A percentile compares a stretch with the other conserved stretches of the same genome.
Conservation (phyloP, 2,113 vertebrate species). For the Vimba vimba region DNA sequence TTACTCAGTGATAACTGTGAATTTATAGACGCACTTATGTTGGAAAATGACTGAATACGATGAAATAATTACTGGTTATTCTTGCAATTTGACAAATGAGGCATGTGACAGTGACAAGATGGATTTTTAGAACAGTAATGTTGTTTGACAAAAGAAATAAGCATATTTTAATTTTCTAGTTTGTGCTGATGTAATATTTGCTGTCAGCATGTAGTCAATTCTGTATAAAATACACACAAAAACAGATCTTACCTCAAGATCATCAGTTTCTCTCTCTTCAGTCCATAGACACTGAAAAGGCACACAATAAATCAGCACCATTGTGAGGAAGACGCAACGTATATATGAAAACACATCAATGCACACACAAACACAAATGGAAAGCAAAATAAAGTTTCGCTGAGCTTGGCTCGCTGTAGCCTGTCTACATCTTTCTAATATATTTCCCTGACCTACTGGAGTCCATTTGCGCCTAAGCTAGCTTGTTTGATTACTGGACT, state of each 20-base stretch:
- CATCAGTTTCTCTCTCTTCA: constrained; percentile 66
- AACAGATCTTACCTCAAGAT: constrained; percentile 78
- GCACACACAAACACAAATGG: constrained; percentile 35
- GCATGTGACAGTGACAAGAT: not conserved
- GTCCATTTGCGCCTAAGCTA: not conserved
- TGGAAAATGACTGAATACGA: not conserved
- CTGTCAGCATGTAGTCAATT: not conserved
- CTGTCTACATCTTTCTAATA: not conserved
- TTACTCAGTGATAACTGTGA: not conserved
- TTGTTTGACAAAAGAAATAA: not conserved
- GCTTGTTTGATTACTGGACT: constrained; percentile 38
- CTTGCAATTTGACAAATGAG: not conserved
- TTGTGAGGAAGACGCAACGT: constrained; percentile 56
- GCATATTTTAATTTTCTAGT: not conserved
- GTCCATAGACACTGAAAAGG: constrained; percentile 83
- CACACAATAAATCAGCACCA: constrained; percentile 77
- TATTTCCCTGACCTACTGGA: not conserved
- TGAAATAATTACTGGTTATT: not conserved
- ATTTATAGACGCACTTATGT: not conserved
- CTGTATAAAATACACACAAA: not conserved
- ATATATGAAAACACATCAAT: constrained; percentile 31
- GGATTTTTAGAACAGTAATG: not conserved
- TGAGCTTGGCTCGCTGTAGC: constrained; percentile 18
- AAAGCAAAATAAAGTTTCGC: constrained; percentile 36
- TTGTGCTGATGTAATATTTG: not conserved